Conservation (phyloP, 2,888 invertebrate species). For the Clostera curtula region DNA sequence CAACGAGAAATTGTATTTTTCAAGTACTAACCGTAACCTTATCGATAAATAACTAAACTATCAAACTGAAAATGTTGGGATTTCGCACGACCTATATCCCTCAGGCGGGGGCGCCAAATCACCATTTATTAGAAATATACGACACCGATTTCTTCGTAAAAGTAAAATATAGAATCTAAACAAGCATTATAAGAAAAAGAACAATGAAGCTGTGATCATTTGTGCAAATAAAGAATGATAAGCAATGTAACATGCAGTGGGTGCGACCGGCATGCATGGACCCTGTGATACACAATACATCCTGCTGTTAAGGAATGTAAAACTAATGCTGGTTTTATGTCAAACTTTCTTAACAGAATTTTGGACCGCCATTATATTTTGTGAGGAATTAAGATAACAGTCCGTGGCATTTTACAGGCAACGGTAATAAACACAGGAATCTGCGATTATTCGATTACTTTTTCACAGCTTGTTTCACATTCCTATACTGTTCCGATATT, state of each 20-base stretch:
- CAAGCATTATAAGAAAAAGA: slow-evolving; percentile 39
- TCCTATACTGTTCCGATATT: slow-evolving; percentile 8
- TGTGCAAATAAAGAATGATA: slow-evolving; percentile 49
- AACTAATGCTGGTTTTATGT: slow-evolving; percentile 4
- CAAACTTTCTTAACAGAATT: too few relatives aligned
- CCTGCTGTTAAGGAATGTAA: slow-evolving; percentile 12
- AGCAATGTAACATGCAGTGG: slow-evolving; percentile 45
- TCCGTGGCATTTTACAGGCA: too few relatives aligned
- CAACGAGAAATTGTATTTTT: too few relatives aligned
- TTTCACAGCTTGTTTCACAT: too few relatives aligned
- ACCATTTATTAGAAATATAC: slow-evolving; percentile 39
- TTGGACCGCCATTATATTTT: too few relatives aligned
- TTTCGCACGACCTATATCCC: slow-evolving; percentile 53
- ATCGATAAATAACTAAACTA: slow-evolving; percentile 1
- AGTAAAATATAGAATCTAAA: slow-evolving; percentile 36
- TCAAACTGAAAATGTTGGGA: background rate
- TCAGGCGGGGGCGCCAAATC: slow-evolving; percentile 70
- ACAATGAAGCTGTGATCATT: slow-evolving; percentile 43
- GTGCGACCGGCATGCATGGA: slow-evolving; percentile 32
- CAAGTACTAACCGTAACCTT: too few relatives aligned
- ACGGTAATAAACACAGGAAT: too few relatives aligned
- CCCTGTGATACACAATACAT: slow-evolving; percentile 20
- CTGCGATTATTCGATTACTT: too few relatives aligned
- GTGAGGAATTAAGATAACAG: too few relatives aligned
- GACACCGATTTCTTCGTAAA: slow-evolving; percentile 68